Evolutionary conservation across 2,888 invertebrate genomes (phyloP).

Genomic region (Melanostoma scalare): DNA sequence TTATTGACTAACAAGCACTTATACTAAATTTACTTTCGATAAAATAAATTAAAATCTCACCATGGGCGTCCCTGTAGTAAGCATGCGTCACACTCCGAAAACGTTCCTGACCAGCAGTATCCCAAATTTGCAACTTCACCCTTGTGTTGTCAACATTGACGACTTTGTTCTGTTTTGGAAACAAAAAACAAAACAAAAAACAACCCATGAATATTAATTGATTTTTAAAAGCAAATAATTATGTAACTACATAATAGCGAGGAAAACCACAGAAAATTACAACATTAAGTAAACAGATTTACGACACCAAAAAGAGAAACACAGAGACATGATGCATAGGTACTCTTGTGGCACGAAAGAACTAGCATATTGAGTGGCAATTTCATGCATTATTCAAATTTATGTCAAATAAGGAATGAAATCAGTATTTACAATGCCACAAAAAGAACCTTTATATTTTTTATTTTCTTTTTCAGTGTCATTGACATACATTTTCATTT

Average conservation of each 20-base stretch:
- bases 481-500: too few species aligned
- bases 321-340: not conserved
- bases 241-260: not conserved
- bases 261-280: not conserved
- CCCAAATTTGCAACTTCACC: slow-evolving; percentile 98
- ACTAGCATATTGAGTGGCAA: too few species aligned
- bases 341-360: too few species aligned
- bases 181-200: slow-evolving; percentile 6
- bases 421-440: too few species aligned
- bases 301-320: not conserved
- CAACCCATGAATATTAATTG: not conserved
- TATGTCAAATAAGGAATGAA: too few species aligned
- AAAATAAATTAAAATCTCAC: slow-evolving; percentile 82
- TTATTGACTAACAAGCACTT: not conserved
- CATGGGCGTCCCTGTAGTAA: slow-evolving; percentile 97
- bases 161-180: slow-evolving; percentile 88
- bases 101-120: slow-evolving; percentile 96
- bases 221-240: not conserved
- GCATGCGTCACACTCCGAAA: slow-evolving; percentile 97
- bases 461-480: too few species aligned
- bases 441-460: too few species aligned
- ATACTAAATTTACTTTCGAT: not conserved
- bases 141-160: slow-evolving; percentile 91
- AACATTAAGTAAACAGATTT: not conserved
- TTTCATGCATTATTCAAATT: too few species aligned